phyloP scores from a whole-genome alignment of 1,140 invertebrate species.

The Sitodiplosis mosellana region DNA sequence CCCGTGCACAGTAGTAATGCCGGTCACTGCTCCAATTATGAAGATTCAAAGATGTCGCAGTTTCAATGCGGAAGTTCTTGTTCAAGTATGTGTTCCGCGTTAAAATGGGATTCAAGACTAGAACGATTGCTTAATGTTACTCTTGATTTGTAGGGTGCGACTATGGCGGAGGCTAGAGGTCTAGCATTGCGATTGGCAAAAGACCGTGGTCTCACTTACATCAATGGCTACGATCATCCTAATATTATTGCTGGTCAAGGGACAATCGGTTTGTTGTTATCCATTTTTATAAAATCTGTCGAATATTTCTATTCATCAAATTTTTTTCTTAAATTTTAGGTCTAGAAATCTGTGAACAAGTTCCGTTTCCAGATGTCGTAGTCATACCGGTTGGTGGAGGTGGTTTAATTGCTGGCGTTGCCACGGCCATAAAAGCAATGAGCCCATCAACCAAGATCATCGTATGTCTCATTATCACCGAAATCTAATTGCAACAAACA shows the following conservation, averaged over 20 bases:
- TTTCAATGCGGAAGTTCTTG: slow-evolving; percentile 68
- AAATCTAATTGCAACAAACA: too few relatives aligned
- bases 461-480: slow-evolving; percentile 30
- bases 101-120: background rate
- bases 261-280: slow-evolving; percentile 74
- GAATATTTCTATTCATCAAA: too few relatives aligned
- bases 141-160: slow-evolving; percentile 31
- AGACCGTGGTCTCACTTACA: slow-evolving; percentile 34
- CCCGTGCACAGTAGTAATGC: slow-evolving; percentile 86
- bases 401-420: slow-evolving; percentile 73
- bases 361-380: slow-evolving; percentile 52
- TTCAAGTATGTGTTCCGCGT: slow-evolving; percentile 34
- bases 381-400: slow-evolving; percentile 34
- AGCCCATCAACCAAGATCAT: slow-evolving; percentile 58
- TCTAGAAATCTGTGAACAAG: slow-evolving; percentile 77
- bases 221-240: slow-evolving; percentile 70
- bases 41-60: slow-evolving; percentile 74
- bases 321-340: too few relatives aligned
- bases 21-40: slow-evolving; percentile 77
- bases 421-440: slow-evolving; percentile 69
- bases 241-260: slow-evolving; percentile 87
- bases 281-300: too few relatives aligned
- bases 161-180: slow-evolving; percentile 71
- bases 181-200: slow-evolving; percentile 55
- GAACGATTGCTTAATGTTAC: background rate